Evolutionary conservation across 2,797 vertebrate species (phyloP).

Genomic region (Phataginus tetradactyla): DNA sequence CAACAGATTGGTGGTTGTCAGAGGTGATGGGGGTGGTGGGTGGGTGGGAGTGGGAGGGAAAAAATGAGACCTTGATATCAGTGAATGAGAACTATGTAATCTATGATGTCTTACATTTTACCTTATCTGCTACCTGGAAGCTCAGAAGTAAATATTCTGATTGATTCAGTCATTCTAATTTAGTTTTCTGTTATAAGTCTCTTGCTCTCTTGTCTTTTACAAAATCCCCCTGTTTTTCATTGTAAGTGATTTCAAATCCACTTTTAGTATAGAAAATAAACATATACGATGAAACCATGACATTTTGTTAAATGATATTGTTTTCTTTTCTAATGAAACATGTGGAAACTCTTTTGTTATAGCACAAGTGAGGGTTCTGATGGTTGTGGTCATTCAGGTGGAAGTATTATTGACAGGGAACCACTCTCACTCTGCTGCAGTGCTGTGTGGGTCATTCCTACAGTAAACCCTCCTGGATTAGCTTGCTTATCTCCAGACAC

Average conservation of each 20-base stretch:
- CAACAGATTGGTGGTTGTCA: not conserved
- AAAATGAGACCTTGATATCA: not conserved
- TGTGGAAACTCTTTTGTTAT: conserved; percentile 19
- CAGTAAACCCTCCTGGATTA: conserved; percentile 25
- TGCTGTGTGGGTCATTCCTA: not conserved
- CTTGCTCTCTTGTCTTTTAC: not conserved
- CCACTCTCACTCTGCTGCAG: not conserved
- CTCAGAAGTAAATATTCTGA: not conserved
- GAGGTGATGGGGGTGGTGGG: not conserved
- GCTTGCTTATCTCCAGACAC: conserved; percentile 50
- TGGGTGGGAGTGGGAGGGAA: not conserved
- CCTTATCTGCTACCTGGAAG: not conserved
- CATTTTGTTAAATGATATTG: conserved; percentile 14
- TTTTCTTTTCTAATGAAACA: conserved; percentile 5
- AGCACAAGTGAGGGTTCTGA: not conserved
- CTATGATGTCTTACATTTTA: not conserved
- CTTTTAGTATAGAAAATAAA: conserved; percentile 41
- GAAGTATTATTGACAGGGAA: conserved; percentile 32
- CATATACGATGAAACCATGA: not conserved
- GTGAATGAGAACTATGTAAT: not conserved
- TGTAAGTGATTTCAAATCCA: conserved; percentile 37
- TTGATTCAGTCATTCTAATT: not conserved
- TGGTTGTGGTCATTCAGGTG: not conserved
- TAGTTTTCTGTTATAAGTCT: not conserved
- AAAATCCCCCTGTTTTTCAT: not conserved